Evolutionary conservation across 2,888 invertebrate genomes (phyloP), one percentile per base, ranked within the genome.

Genomic region (Liodrosophila aerea): DNA sequence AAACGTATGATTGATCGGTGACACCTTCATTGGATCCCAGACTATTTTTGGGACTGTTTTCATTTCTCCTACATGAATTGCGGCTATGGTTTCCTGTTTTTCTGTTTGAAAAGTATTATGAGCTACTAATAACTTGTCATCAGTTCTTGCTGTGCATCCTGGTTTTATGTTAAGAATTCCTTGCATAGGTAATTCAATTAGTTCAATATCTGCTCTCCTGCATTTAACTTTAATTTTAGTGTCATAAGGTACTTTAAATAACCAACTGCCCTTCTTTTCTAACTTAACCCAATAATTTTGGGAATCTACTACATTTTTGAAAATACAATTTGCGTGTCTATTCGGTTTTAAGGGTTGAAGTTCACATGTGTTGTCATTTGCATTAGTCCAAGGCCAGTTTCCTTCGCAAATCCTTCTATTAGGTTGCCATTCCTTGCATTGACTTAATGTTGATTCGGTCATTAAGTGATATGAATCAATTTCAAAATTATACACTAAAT

Each of bases 401-500:
- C 31, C 49, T 33, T 40, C 11, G 18, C 49, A 40, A 18, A 40
- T 16, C 15, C 41, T 12, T 16, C 34, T 43, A 18, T 52, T 52
- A 3, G 7, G 9, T 34, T 51, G 43, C 36, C 44, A 52, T 36
- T 52, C 36, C 36, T 29, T 11, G 2, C 34, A 36, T 41, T 34
- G 30, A 8, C 34, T 44, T 12, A 52, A 30, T 5, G 37, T 44
- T 11, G 29, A 22, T 44, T 52, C 52, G 7, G 16, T 30, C 36
- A 30, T 44, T 36, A 36, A 4, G 9, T 52, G 43, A 31, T 44
- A 44, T 1, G 52, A 44, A 44, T 44, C 52, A 0, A 37, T 44
- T 13, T 44, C 52, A 37, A 52, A 52, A 11, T 52, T 52, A 30
- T 37, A 44, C 7, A 44, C 33, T 31, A 44, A 7, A 11, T 31